Conservation (phyloP, 2,797 vertebrate species). For the Erethizon dorsatum region DNA sequence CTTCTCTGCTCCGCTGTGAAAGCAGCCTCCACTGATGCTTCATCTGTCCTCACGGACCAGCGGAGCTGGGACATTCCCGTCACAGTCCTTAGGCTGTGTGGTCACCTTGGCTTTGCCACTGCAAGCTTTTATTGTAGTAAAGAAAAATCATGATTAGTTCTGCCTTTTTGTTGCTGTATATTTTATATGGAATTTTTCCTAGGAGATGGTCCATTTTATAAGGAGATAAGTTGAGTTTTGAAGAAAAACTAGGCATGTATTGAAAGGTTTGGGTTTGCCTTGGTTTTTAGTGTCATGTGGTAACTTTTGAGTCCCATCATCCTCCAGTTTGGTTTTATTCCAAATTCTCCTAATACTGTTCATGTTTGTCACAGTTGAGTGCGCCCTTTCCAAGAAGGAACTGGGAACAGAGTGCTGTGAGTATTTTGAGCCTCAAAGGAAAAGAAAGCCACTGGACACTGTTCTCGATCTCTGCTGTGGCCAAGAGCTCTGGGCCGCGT, state of each 20-base stretch:
- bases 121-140: background rate
- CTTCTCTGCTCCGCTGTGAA: background rate
- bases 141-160: background rate
- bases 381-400: background rate
- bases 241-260: slow-evolving; percentile 12
- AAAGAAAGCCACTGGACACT: background rate
- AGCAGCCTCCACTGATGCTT: background rate
- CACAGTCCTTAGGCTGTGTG: background rate
- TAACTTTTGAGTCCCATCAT: slow-evolving; percentile 21
- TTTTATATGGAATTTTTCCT: slow-evolving; percentile 17
- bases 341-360: background rate
- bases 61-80: background rate
- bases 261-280: background rate
- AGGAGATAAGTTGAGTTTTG: slow-evolving; percentile 28
- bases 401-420: background rate
- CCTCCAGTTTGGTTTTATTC: background rate
- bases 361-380: background rate
- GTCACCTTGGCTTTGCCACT: background rate
- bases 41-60: background rate
- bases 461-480: background rate
- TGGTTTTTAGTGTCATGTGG: background rate
- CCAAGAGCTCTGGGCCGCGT: background rate
- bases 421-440: background rate
- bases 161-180: background rate
- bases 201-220: background rate